Percentiles rank a stretch among this genome's conserved stretches.
Evolutionary conservation across 2,888 invertebrate species (phyloP).

Genomic region (Siphonodentalium dalli): DNA sequence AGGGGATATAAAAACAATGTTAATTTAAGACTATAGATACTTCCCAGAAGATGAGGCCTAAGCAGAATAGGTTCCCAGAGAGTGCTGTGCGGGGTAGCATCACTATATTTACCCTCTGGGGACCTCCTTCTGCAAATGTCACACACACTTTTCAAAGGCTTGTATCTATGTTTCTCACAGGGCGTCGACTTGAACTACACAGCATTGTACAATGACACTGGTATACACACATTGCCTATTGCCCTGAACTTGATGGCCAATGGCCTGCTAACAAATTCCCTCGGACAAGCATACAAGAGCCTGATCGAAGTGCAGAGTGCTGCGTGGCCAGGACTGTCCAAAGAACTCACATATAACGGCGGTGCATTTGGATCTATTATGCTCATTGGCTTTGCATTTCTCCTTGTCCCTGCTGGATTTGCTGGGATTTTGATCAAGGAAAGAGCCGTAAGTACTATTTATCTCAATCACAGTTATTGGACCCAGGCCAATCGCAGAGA

Average conservation of each 20-base stretch:
- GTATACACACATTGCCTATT: slow-evolving; percentile 80
- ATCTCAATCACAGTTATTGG: background rate
- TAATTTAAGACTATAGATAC: too few species aligned
- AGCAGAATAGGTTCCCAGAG: too few species aligned
- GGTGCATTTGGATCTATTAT: slow-evolving; percentile 78
- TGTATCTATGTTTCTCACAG: slow-evolving; percentile 10
- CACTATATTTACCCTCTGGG: too few species aligned
- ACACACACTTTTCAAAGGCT: too few species aligned
- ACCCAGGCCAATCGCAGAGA: background rate
- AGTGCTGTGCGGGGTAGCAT: too few species aligned
- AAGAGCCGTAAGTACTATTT: slow-evolving; percentile 73
- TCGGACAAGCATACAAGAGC: background rate
- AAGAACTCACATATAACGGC: slow-evolving; percentile 69
- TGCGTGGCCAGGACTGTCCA: slow-evolving; percentile 38
- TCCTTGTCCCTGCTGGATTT: slow-evolving; percentile 78
- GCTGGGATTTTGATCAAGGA: slow-evolving; percentile 84
- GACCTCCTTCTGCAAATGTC: too few species aligned
- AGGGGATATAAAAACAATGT: too few species aligned
- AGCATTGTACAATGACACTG: slow-evolving; percentile 74
- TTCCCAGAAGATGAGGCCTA: too few species aligned
- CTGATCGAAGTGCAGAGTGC: slow-evolving; percentile 29
- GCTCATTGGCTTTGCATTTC: slow-evolving; percentile 82
- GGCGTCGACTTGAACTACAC: slow-evolving; percentile 25
- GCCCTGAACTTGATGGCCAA: slow-evolving; percentile 44
- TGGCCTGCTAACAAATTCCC: slow-evolving; percentile 29